Evolutionary conservation across 1,140 invertebrate species (phyloP).

Genomic region (Drosophila serrata): DNA sequence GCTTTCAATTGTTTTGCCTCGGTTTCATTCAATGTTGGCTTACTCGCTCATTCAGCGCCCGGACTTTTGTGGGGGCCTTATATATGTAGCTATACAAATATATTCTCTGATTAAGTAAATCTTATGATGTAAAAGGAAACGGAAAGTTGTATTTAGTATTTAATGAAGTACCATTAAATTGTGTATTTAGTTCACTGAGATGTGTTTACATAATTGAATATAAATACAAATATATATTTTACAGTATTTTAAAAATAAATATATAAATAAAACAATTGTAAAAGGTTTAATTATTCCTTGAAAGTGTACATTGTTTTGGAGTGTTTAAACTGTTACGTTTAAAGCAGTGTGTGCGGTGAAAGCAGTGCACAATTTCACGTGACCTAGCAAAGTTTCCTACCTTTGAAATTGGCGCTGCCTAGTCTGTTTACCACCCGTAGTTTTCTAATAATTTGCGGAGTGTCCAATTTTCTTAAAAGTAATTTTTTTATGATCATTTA

Average conservation of each 20-base stretch:
- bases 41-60: slow-evolving; percentile 50
- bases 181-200: slow-evolving; percentile 62
- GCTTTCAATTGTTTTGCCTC: slow-evolving; percentile 17
- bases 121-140: slow-evolving; percentile 57
- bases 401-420: too few species aligned
- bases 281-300: background rate
- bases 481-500: too few species aligned
- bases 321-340: background rate
- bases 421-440: too few species aligned
- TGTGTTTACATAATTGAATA: slow-evolving; percentile 73
- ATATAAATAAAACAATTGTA: slow-evolving; percentile 20
- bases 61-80: slow-evolving; percentile 46
- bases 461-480: too few species aligned
- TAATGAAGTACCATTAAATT: slow-evolving; percentile 72
- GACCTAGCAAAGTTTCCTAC: background rate
- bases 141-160: slow-evolving; percentile 76
- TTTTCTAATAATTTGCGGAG: too few species aligned
- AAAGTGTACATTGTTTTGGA: too few species aligned
- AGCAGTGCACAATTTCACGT: background rate
- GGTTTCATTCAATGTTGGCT: slow-evolving; percentile 33
- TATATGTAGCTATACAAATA: slow-evolving; percentile 44
- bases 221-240: slow-evolving; percentile 61
- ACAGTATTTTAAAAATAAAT: slow-evolving; percentile 78
- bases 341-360: background rate
- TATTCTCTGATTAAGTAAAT: slow-evolving; percentile 61